Evolutionary conservation across 1,140 invertebrate species (phyloP).

Genomic region (Popillia japonica): DNA sequence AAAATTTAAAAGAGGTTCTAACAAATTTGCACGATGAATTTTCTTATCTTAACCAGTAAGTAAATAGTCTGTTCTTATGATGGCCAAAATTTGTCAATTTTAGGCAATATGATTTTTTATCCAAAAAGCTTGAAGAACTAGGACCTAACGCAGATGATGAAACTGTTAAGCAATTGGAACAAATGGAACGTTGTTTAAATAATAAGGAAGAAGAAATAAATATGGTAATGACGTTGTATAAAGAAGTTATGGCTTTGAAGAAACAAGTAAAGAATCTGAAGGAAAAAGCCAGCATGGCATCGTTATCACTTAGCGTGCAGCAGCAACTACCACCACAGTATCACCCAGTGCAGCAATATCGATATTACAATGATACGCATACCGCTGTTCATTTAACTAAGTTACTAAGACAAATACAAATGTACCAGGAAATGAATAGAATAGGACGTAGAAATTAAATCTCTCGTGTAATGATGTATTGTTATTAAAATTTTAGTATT

Average conservation of each 20-base stretch:
- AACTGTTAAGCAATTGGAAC: slow-evolving; percentile 56
- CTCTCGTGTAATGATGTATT: slow-evolving; percentile 14
- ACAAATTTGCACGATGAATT: slow-evolving; percentile 63
- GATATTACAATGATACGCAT: slow-evolving; percentile 50
- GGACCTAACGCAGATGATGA: slow-evolving; percentile 53
- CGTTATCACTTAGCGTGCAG: slow-evolving; percentile 21
- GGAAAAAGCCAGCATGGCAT: slow-evolving; percentile 53
- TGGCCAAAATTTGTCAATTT: slow-evolving; percentile 42
- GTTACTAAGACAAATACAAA: slow-evolving; percentile 56
- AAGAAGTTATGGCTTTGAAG: slow-evolving; percentile 63
- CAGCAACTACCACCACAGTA: slow-evolving; percentile 37
- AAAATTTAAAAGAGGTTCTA: slow-evolving; percentile 59
- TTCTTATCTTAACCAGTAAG: slow-evolving; percentile 60
- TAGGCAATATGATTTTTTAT: slow-evolving; percentile 63
- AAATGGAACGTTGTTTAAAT: slow-evolving; percentile 60
- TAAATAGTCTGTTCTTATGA: slow-evolving; percentile 20
- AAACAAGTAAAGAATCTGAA: slow-evolving; percentile 61
- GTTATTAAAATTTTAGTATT: slow-evolving; percentile 20
- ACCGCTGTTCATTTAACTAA: slow-evolving; percentile 56
- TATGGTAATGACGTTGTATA: slow-evolving; percentile 63
- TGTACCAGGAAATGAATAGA: slow-evolving; percentile 49
- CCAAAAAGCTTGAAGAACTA: slow-evolving; percentile 47
- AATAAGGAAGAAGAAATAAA: slow-evolving; percentile 65
- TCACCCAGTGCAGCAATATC: slow-evolving; percentile 44
- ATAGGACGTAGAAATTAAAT: slow-evolving; percentile 38